A percentile compares a stretch with the other conserved stretches of the same genome.
These are phyloP conservation scores for Sebastiscus tertius DNA, from an alignment of 2,797 vertebrate species.

Conservation along the genomic window DNA sequence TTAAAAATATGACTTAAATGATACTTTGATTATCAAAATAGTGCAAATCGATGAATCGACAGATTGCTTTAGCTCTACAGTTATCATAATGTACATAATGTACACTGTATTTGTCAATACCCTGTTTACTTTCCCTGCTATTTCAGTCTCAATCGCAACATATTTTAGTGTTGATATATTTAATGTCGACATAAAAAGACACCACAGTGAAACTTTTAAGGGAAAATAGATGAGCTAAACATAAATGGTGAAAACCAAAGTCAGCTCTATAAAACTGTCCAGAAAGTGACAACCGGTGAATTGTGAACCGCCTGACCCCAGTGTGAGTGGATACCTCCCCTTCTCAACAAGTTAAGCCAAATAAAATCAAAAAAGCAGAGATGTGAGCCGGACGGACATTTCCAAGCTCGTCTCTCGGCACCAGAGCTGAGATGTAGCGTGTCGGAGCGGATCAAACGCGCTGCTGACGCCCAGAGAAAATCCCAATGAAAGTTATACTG, in stretches of 20 bases:
- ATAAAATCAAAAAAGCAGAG: constrained; percentile 40
- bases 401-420: constrained; percentile 52
- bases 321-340: not conserved
- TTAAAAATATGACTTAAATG: not conserved
- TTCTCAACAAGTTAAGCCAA: constrained; percentile 15
- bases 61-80: no score
- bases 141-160: not conserved
- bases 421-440: constrained; percentile 21
- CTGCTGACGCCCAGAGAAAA: constrained; percentile 26
- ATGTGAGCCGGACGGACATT: constrained; percentile 16
- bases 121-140: not conserved
- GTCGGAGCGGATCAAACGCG: constrained; percentile 34
- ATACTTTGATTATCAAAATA: no score
- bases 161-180: not conserved
- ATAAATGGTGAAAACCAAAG: not conserved
- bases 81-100: not conserved
- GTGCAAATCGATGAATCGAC: no score
- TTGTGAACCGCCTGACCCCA: constrained; percentile 25
- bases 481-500: constrained; percentile 26
- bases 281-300: not conserved
- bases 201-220: not conserved
- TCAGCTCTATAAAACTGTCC: not conserved
- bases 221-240: not conserved
- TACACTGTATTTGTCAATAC: not conserved
- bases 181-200: not conserved